Base-by-base conservation (phyloP, 2,888 invertebrate genomes). In the Endotricha flammealis region DNA sequence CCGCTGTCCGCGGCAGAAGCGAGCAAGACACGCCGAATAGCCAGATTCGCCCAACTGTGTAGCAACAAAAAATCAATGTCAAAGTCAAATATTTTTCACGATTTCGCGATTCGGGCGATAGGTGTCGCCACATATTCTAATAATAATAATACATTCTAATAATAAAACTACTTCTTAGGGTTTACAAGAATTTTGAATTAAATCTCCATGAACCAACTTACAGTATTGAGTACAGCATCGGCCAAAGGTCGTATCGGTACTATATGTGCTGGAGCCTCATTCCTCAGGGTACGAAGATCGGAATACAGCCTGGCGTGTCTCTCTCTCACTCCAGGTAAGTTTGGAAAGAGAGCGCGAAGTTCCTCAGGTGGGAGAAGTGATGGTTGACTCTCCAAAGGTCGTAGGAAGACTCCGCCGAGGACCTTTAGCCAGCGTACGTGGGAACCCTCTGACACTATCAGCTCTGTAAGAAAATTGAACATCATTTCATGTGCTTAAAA, bases 381-480 rank as follows among this genome's bases (percentile, higher is more conserved):
- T 79, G 74, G 90, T 36, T 90, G 90, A 0, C 58, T 42, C 53
- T 91, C 82, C 60, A 98, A 88, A 0, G 95, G 95, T 32, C 90
- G 90, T 51, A 93, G 92, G 88, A 97, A 98, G 50, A 97, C 90
- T 44, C 90, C 89, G 52, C 94, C 92, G 31, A 98, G 87, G 2
- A 97, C 94, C 69, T 94, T 94, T 52, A 98, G 88, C 82, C 95
- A 95, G 37, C 96, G 91, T 34, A 96, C 93, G 87, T 97, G 96
- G 9, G 95, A 93, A 45, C 92, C 89, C 73, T 97, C 97, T 8
- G 97, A 95, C 63, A 96, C 93, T 58, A 92, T 91, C 32, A 92
- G 70, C 75, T 92, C 92, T 92, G 81, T 9, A 43, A 43, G n/a
- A 2, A 11, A 38, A 32, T 8, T 20, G 3, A 17, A n/a, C 16